phyloP scores from a whole-genome alignment of 2,113 vertebrate species.

The Xenopus borealis region DNA sequence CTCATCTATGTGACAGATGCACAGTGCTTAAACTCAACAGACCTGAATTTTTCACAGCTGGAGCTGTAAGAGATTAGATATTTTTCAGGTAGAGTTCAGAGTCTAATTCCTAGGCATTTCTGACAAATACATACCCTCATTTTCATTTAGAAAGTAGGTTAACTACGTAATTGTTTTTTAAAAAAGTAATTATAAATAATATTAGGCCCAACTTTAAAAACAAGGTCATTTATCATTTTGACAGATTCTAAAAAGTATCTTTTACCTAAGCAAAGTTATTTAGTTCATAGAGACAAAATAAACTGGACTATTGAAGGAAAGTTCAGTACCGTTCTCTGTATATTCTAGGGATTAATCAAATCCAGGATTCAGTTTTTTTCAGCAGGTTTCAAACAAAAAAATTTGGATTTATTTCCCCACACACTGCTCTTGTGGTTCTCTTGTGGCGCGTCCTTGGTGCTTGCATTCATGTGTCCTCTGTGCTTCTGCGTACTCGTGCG shows the following conservation, averaged over 20 bases:
- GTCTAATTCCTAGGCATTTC: conserved; percentile 16
- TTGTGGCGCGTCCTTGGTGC: no score
- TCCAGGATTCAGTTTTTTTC: no score
- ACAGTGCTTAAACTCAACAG: conserved; percentile 28
- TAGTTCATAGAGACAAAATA: no score
- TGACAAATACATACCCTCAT: conserved; percentile 1
- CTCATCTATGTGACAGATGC: conserved; percentile 40
- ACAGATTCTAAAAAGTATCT: background rate
- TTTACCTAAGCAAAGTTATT: background rate
- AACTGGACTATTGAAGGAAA: background rate
- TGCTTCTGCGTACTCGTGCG: no score
- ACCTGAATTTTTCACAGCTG: conserved; percentile 42
- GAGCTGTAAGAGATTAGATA: conserved; percentile 23
- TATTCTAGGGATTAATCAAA: no score
- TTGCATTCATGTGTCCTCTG: no score
- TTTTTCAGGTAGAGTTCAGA: conserved; percentile 39
- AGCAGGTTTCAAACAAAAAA: no score
- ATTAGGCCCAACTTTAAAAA: background rate
- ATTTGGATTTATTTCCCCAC: no score
- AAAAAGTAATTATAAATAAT: background rate
- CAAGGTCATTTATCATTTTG: background rate
- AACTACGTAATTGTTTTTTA: background rate
- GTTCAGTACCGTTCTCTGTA: background rate
- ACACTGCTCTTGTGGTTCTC: no score
- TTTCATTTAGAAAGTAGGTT: conserved; percentile 4